These are phyloP conservation scores for Halyomorpha halys DNA, from an alignment of 1,140 invertebrate genomes.

Conservation along the genomic window DNA sequence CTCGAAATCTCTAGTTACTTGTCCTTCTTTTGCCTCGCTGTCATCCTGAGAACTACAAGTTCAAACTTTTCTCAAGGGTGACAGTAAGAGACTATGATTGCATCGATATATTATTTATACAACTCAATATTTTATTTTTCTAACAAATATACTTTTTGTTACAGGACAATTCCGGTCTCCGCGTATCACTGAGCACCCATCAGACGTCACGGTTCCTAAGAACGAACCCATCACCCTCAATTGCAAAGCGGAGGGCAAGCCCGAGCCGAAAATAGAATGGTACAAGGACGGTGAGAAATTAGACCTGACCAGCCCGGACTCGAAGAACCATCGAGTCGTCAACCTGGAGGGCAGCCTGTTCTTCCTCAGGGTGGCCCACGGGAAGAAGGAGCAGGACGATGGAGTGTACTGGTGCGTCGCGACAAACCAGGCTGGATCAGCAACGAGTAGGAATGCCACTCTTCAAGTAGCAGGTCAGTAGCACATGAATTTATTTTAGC, in stretches of 20 bases:
- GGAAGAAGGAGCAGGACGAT: slow-evolving; percentile 71
- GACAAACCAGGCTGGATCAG: slow-evolving; percentile 70
- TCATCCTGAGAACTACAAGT: too few relatives aligned
- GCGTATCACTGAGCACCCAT: slow-evolving; percentile 33
- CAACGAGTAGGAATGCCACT: slow-evolving; percentile 60
- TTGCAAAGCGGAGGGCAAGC: slow-evolving; percentile 84
- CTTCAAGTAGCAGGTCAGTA: slow-evolving; percentile 63
- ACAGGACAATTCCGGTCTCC: slow-evolving; percentile 33
- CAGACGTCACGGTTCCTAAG: slow-evolving; percentile 53
- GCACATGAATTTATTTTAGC: too few relatives aligned
- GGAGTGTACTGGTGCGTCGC: slow-evolving; percentile 82
- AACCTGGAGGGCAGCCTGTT: slow-evolving; percentile 16
- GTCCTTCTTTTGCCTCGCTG: too few relatives aligned
- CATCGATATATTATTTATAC: too few relatives aligned
- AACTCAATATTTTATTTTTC: background rate
- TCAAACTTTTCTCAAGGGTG: too few relatives aligned
- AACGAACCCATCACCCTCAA: slow-evolving; percentile 83
- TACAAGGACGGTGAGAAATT: slow-evolving; percentile 67
- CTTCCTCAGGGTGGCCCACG: slow-evolving; percentile 48
- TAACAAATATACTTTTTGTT: slow-evolving; percentile 25
- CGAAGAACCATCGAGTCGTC: slow-evolving; percentile 15
- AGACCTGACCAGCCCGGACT: slow-evolving; percentile 41
- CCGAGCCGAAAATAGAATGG: slow-evolving; percentile 88
- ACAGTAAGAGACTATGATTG: too few relatives aligned
- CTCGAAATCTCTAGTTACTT: too few relatives aligned